Conservation (phyloP, 2,888 invertebrate species). For the Perizoma flavofasciatum region DNA sequence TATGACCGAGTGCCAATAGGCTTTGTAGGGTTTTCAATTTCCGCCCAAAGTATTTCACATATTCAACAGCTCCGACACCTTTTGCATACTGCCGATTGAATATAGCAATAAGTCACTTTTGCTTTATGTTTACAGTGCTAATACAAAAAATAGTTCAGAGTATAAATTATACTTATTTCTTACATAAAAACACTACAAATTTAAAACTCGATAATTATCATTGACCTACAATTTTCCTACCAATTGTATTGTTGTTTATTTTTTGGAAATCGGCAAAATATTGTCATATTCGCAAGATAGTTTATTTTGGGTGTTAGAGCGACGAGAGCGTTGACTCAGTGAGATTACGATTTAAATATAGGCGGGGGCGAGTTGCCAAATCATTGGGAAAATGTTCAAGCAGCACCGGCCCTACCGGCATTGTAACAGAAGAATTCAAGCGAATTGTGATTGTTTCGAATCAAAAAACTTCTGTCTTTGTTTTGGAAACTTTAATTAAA, state of each 20-base stretch:
- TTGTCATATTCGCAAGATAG: constrained; percentile 67
- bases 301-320: constrained; percentile 75
- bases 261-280: constrained; percentile 62
- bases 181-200: too few species aligned
- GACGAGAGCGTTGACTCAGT: constrained; percentile 81
- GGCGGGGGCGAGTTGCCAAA: constrained; percentile 80
- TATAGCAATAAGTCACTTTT: background rate
- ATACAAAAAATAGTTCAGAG: too few species aligned
- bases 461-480: constrained; percentile 31
- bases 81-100: background rate
- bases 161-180: too few species aligned
- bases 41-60: background rate
- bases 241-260: constrained; percentile 34
- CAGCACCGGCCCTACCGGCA: constrained; percentile 29
- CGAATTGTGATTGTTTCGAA: constrained; percentile 61
- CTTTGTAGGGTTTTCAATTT: constrained; percentile 4
- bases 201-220: too few species aligned
- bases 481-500: constrained; percentile 29
- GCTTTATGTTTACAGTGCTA: background rate
- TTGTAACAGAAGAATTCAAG: constrained; percentile 53
- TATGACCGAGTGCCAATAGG: background rate
- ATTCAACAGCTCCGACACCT: background rate
- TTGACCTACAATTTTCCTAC: too few species aligned
- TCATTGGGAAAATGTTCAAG: constrained; percentile 74
- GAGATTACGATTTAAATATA: constrained; percentile 82